Evolutionary conservation across 30 jellyfish, hydroid and myxozoan species (phyloP).

Genomic region (Sanderia malayensis): DNA sequence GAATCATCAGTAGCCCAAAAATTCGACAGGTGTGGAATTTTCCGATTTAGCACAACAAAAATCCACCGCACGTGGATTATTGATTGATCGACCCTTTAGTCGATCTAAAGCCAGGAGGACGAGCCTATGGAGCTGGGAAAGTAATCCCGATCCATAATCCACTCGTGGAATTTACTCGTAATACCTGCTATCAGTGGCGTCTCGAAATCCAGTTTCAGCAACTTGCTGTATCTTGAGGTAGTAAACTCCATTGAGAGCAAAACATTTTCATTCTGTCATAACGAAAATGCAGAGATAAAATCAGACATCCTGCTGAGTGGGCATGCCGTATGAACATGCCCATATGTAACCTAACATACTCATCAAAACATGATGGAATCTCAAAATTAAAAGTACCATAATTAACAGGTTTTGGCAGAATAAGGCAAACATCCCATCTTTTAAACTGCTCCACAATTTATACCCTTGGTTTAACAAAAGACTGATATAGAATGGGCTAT

Average conservation of each 20-base stretch:
- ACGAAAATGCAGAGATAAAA: background rate
- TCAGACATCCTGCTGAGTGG: background rate
- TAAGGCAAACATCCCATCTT: background rate
- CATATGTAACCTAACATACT: background rate
- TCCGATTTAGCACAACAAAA: too few species aligned
- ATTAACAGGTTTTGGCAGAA: background rate
- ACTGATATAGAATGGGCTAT: too few species aligned
- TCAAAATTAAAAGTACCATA: too few species aligned
- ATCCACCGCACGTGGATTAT: too few species aligned
- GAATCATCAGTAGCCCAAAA: too few species aligned
- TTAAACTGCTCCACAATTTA: background rate
- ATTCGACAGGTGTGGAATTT: too few species aligned
- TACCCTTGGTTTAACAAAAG: too few species aligned
- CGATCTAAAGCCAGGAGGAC: constrained; percentile 56
- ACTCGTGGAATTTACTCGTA: constrained; percentile 44
- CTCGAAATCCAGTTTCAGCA: constrained; percentile 42
- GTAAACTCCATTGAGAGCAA: constrained; percentile 30
- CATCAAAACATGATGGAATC: background rate
- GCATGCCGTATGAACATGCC: background rate
- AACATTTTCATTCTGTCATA: constrained; percentile 46
- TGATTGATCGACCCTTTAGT: too few species aligned
- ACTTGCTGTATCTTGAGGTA: constrained; percentile 1
- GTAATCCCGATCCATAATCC: constrained; percentile 46
- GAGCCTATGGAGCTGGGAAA: constrained; percentile 9
- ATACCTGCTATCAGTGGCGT: constrained; percentile 56